Conservation (phyloP, 2,888 invertebrate genomes). For the Sinhomidia bicolor region DNA sequence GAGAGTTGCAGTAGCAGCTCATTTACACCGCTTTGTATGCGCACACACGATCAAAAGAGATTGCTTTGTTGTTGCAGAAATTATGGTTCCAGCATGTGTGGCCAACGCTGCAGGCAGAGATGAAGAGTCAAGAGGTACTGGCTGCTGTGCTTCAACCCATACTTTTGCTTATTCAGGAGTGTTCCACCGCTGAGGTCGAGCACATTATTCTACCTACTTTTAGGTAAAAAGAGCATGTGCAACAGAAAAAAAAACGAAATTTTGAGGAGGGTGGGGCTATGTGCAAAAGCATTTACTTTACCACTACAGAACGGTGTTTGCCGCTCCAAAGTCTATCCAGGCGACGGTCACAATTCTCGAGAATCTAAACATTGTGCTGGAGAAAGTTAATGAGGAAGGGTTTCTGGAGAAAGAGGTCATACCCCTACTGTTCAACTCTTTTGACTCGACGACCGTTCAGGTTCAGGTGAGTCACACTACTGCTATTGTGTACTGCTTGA, state of each 20-base stretch:
- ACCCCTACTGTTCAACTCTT: conserved; percentile 92
- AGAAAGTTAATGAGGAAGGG: conserved; percentile 92
- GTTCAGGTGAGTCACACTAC: conserved; percentile 94
- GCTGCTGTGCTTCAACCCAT: conserved; percentile 90
- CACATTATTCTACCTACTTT: conserved; percentile 90
- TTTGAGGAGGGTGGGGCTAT: too few relatives aligned
- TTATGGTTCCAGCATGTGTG: conserved; percentile 97
- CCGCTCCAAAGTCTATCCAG: conserved; percentile 90
- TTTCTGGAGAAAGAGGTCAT: conserved; percentile 89
- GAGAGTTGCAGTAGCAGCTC: too few relatives aligned
- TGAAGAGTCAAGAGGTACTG: conserved; percentile 90
- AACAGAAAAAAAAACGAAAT: too few relatives aligned
- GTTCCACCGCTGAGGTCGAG: conserved; percentile 90
- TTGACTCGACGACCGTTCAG: conserved; percentile 94
- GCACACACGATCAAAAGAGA: not conserved
- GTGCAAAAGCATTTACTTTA: too few relatives aligned
- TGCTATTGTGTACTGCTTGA: too few relatives aligned
- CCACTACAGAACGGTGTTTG: conserved; percentile 86
- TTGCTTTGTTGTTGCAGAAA: conserved; percentile 86
- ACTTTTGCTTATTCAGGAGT: conserved; percentile 90
- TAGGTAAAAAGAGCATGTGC: too few relatives aligned
- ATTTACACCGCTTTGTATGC: not conserved
- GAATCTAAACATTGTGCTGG: conserved; percentile 93
- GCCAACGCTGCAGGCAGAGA: conserved; percentile 92
- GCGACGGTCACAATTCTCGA: conserved; percentile 94